Evolutionary conservation across 2,113 vertebrate genomes (phyloP).

Genomic region (Isichthys henryi): DNA sequence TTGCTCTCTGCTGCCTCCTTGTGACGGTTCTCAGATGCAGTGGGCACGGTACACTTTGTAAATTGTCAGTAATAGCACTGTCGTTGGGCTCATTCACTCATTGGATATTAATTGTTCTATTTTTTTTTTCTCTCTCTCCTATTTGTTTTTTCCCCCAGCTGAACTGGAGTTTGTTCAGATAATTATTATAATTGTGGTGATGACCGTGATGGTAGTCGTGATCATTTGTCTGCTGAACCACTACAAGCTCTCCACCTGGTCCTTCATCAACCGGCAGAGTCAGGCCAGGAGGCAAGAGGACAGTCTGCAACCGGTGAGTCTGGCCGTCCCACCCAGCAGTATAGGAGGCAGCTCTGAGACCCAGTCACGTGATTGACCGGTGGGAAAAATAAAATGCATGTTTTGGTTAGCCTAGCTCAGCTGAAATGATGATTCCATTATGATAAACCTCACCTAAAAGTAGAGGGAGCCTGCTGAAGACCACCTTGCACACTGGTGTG

Average conservation of each 20-base stretch:
- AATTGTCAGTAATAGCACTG: neutral
- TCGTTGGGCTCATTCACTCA: neutral
- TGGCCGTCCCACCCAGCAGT: neutral
- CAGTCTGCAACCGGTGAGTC: conserved; percentile 78
- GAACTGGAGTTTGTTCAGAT: conserved; percentile 98
- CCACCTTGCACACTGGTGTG: too few relatives aligned
- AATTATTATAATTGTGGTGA: conserved; percentile 90
- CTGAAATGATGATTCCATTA: neutral
- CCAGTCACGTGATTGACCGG: neutral
- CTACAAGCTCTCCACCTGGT: conserved; percentile 90
- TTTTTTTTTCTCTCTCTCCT: conserved; percentile 6
- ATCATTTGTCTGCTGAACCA: conserved; percentile 95
- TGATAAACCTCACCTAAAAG: neutral
- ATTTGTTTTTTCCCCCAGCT: conserved; percentile 58
- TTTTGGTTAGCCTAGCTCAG: neutral
- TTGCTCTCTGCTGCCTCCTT: conserved; percentile 48
- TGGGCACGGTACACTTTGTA: neutral
- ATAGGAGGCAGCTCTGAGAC: neutral
- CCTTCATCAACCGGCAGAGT: conserved; percentile 84
- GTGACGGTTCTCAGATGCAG: conserved; percentile 29
- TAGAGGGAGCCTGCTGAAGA: neutral
- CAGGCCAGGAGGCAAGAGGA: conserved; percentile 78
- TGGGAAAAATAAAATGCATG: neutral
- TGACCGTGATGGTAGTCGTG: conserved; percentile 96
- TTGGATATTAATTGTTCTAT: neutral